Evolutionary conservation across 2,888 invertebrate genomes (phyloP), one percentile per base, ranked within the genome.

Genomic region (Drosophila stalkeri): DNA sequence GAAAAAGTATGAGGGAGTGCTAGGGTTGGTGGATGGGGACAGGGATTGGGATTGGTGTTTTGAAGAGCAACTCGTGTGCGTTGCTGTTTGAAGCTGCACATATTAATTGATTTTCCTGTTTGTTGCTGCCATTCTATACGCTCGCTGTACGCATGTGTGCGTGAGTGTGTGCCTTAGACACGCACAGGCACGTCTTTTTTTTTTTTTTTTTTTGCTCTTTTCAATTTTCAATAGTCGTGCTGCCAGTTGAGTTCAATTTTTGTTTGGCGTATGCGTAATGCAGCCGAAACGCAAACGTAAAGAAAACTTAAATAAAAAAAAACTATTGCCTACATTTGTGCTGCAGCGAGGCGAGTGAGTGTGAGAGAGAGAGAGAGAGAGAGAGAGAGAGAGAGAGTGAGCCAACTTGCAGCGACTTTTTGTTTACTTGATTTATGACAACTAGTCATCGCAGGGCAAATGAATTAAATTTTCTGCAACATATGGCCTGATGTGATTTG

Each of bases 91-190:
- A 51, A 47, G 64, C 62, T 56, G 52, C 52, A 77, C 66, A 72
- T 80, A 80, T 79, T 79, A 79, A 79, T 79, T 79, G 79, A 80
- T 80, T 71, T 75, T 72, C 44, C 39, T 57, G 66, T 67, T 75
- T 72, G 69, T 31, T 55, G 47, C 49, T 52, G 67, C 11, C 35
- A 37, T 12, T 41, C 7, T 46, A 16, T 9, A 14, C 12, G 12
- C 41, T n/a, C n/a, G 43, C 43, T 43, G 8, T 11, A 2, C 18
- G 18, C 8, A 3, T 46, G 23, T 3, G 3, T 23, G n/a, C n/a
- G n/a, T 14, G 3, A 16, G 20, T 23, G 27, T 37, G 20, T 35
- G 41, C 33, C 9, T 35, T 33, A 37, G 27, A 27, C 27, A 27
- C 27, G 27, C 27, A 27, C 27, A 43, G 35, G 31, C 11, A 27